Percentiles rank a stretch among this genome's conserved stretches.
phyloP scores from a whole-genome alignment of 1,140 invertebrate genomes.

The Lutraria rhynchaena region DNA sequence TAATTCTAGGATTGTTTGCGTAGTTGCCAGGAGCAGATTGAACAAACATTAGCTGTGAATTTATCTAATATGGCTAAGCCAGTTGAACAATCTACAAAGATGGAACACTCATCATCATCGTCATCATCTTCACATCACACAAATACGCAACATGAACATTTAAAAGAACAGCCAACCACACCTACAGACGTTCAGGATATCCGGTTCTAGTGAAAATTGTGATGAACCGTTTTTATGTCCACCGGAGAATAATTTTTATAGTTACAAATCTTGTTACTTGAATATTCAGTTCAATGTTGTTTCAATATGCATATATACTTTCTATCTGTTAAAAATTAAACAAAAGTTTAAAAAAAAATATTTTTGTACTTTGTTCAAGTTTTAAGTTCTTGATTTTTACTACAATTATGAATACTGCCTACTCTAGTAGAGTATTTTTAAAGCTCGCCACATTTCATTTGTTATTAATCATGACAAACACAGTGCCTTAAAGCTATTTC shows the following conservation, averaged over 20 bases:
- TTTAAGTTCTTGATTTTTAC: constrained; percentile 10
- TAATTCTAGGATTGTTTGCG: constrained; percentile 88
- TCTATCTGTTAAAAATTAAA: constrained; percentile 33
- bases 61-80: constrained; percentile 76
- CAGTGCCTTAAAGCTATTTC: constrained; percentile 33
- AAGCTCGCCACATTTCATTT: background rate
- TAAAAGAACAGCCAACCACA: constrained; percentile 88
- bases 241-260: too few species aligned
- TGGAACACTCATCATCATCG: constrained; percentile 63
- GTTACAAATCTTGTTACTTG: too few species aligned
- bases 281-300: too few species aligned
- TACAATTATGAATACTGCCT: constrained; percentile 21
- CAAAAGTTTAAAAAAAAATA: constrained; percentile 20
- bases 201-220: constrained; percentile 59
- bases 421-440: background rate
- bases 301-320: background rate
- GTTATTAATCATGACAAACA: background rate
- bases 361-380: constrained; percentile 31
- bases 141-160: constrained; percentile 71
- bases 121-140: constrained; percentile 55
- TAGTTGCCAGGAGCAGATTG: constrained; percentile 88
- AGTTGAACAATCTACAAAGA: constrained; percentile 58
- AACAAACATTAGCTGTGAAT: constrained; percentile 87
- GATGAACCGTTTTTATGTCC: too few species aligned
- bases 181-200: constrained; percentile 88